phyloP scores from a whole-genome alignment of 2,113 vertebrate species.

The Stigmatopora argus region DNA sequence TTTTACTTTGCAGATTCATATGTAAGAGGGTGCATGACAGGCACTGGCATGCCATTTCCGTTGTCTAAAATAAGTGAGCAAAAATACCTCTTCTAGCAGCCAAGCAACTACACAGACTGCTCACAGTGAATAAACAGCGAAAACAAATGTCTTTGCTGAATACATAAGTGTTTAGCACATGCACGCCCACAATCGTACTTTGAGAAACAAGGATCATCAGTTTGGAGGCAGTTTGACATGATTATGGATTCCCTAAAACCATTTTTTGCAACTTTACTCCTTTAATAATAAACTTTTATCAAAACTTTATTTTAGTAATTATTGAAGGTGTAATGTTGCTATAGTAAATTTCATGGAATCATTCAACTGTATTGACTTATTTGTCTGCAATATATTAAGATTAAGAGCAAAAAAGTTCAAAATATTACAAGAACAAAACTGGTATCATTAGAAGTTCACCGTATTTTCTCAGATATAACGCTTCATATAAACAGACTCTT shows the following conservation, averaged over 20 bases:
- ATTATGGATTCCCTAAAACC: not conserved
- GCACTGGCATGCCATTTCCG: conserved; percentile 24
- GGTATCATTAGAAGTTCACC: too few relatives aligned
- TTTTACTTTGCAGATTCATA: not conserved
- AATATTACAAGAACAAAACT: too few relatives aligned
- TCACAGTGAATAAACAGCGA: conserved; percentile 5
- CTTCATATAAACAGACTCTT: not conserved
- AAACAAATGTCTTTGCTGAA: not conserved
- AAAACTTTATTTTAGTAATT: too few relatives aligned
- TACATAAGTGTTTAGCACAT: not conserved
- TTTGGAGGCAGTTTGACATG: not conserved
- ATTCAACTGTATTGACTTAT: too few relatives aligned
- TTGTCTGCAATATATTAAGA: too few relatives aligned
- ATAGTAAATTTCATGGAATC: too few relatives aligned
- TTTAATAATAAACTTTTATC: too few relatives aligned
- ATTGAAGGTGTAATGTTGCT: too few relatives aligned
- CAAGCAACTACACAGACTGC: not conserved
- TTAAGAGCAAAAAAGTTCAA: too few relatives aligned
- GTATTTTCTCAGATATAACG: not conserved
- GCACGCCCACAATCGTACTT: not conserved
- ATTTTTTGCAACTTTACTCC: too few relatives aligned
- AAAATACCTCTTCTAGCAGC: conserved; percentile 1
- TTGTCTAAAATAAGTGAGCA: conserved; percentile 7
- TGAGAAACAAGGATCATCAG: not conserved
- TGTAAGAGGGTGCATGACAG: not conserved